A percentile compares a stretch with the other conserved stretches of the same genome.
These are phyloP conservation scores for Phenganax subtilis DNA, from an alignment of 92 coral and sea anemone genomes.

Conservation along the genomic window DNA sequence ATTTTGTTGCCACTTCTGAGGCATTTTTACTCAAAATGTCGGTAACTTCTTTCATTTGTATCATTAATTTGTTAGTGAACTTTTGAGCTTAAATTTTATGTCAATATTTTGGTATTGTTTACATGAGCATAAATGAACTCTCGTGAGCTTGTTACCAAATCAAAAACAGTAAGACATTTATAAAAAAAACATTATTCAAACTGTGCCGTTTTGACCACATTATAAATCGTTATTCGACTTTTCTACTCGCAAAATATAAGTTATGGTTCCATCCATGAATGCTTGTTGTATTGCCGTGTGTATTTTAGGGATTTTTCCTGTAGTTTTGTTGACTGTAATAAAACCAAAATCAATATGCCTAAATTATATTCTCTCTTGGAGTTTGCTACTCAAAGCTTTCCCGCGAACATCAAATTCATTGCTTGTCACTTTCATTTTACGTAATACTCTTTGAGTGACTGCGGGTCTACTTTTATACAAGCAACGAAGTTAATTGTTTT, in stretches of 20 bases:
- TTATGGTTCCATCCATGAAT: neutral
- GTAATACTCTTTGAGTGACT: constrained; percentile 19
- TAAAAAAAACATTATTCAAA: neutral
- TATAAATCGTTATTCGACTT: neutral
- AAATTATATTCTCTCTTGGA: constrained; percentile 10
- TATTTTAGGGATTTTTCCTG: neutral
- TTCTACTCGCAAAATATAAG: neutral
- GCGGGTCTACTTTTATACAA: neutral
- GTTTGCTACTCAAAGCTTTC: neutral
- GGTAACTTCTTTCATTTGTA: neutral
- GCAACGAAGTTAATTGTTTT: neutral
- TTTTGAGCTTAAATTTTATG: constrained; percentile 4
- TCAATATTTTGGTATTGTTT: constrained; percentile 12
- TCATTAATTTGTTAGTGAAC: neutral
- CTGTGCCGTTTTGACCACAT: neutral
- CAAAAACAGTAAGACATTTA: neutral
- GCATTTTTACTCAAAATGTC: constrained; percentile 10
- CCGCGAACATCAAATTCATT: neutral
- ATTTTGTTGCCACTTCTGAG: neutral
- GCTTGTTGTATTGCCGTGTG: neutral
- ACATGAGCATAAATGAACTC: neutral
- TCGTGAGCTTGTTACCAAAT: constrained; percentile 5
- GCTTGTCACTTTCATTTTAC: constrained; percentile 16
- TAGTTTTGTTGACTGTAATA: neutral
- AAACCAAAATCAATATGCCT: constrained; percentile 17